Base-by-base conservation (phyloP, 1,140 invertebrate species). In the Bombus balteatus region DNA sequence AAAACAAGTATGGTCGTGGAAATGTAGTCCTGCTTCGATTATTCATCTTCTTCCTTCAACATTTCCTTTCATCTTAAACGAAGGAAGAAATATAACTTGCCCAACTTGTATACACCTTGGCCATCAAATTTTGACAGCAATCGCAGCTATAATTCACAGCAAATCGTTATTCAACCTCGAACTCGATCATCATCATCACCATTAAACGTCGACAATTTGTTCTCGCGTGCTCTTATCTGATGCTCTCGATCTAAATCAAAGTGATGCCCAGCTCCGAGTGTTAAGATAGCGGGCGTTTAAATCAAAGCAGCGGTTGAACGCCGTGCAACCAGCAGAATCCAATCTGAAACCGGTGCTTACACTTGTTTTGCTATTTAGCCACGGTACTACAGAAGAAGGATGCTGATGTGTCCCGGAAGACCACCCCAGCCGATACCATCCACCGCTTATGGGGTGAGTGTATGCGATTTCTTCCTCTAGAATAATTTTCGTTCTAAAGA, bases 331-430 rank as follows among this genome's bases (percentile, higher is more conserved):
- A 12, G 1, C 5, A 4, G 37, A 37, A 74, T 57, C 43, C 32
- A 81, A 78, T 59, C 25, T 62, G 15, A 75, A 73, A 12, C 25
- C 22, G 9, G 10, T 39, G 32, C 13, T 84, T 78, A 76, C 76
- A 74, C 78, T 87, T 84, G 78, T 90, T 83, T 87, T 59, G 47
- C 82, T 73, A 62, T 92, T 90, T 89, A 94, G 92, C 91, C 91
- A 32, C 92, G 91, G 65, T 90, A 91, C 77, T 94, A 93, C 73
- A 90, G 91, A 86, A 92, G 91, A 88, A 92, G 88, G 87, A 93
- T 94, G 93, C 83, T 95, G 83, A 94, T 95, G 88, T 95, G 94
- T 88, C 94, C 93, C 22, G 94, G 93, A 76, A 92, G 94, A 81
- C 87, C 93, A 34, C 92, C 93, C 9, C 93, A 94, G 70, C 90